Percentiles rank a stretch among this genome's conserved stretches.
Evolutionary conservation across 2,113 vertebrate species (phyloP).

Genomic region (Thunnus maccoyii): DNA sequence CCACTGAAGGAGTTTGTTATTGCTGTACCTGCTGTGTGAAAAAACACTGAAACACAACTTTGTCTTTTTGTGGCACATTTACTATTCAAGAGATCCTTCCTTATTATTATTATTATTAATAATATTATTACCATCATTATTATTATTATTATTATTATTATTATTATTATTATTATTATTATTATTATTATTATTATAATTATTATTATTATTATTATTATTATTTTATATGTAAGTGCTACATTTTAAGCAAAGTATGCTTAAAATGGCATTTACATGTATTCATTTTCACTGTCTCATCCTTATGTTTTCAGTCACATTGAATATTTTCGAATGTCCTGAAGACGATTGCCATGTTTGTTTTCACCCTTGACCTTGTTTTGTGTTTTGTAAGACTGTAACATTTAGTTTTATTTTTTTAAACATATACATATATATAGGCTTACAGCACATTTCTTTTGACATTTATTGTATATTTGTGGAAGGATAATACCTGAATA

Average conservation of each 20-base stretch:
- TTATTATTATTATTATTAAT: constrained; percentile 58
- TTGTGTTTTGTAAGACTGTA: constrained; percentile 72
- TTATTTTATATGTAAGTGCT: constrained; percentile 56
- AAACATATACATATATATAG: constrained; percentile 54
- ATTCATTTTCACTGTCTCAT: constrained; percentile 23
- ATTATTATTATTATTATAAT: too few relatives aligned
- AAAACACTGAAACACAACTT: constrained; percentile 74
- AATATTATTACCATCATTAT: constrained; percentile 59
- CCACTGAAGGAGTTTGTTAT: constrained; percentile 75
- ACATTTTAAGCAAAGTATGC: constrained; percentile 23
- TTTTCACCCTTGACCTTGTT: constrained; percentile 61
- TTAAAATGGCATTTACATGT: constrained; percentile 44
- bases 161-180: too few relatives aligned
- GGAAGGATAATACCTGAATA: constrained; percentile 64
- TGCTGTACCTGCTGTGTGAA: constrained; percentile 73
- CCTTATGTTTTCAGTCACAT: constrained; percentile 49
- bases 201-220: too few relatives aligned
- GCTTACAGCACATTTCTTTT: constrained; percentile 60
- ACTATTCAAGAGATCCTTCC: constrained; percentile 56
- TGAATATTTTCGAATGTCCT: constrained; percentile 62
- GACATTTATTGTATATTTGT: constrained; percentile 64
- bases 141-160: constrained; percentile 26
- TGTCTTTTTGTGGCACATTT: constrained; percentile 82
- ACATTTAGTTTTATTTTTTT: constrained; percentile 69
- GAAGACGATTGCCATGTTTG: constrained; percentile 57